These are phyloP conservation scores for Melipona quadrifasciata DNA, from an alignment of 1,140 invertebrate genomes.

Conservation along the genomic window DNA sequence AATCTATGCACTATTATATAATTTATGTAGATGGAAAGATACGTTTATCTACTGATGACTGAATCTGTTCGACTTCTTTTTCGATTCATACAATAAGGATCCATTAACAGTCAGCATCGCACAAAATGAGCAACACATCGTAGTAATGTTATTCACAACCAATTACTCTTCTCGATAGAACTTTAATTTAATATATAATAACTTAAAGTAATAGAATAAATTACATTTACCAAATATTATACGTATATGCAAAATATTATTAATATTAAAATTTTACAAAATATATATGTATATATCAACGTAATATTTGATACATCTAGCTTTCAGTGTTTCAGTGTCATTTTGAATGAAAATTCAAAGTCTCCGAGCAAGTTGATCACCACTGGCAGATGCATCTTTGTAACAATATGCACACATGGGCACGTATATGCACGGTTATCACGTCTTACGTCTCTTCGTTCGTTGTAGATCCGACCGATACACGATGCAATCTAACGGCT, in stretches of 20 bases:
- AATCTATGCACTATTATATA: too few relatives aligned
- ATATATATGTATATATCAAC: too few relatives aligned
- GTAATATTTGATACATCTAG: too few relatives aligned
- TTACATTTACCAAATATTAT: too few relatives aligned
- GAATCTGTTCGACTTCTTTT: not conserved
- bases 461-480: slow-evolving; percentile 25
- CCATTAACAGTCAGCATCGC: not conserved
- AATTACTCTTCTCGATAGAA: not conserved
- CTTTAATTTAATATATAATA: not conserved
- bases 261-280: too few relatives aligned
- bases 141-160: not conserved
- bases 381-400: not conserved
- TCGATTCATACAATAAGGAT: not conserved
- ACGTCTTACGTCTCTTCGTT: slow-evolving; percentile 17
- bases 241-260: too few relatives aligned
- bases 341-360: not conserved
- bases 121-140: not conserved
- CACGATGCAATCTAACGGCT: slow-evolving; percentile 50
- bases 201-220: too few relatives aligned
- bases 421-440: slow-evolving; percentile 5
- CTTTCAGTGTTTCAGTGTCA: too few relatives aligned
- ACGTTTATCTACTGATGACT: not conserved
- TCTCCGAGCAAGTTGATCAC: not conserved
- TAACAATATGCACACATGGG: slow-evolving; percentile 2
- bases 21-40: not conserved